Evolutionary conservation across 1,140 invertebrate genomes (phyloP).

Genomic region (Drosophila obscura): DNA sequence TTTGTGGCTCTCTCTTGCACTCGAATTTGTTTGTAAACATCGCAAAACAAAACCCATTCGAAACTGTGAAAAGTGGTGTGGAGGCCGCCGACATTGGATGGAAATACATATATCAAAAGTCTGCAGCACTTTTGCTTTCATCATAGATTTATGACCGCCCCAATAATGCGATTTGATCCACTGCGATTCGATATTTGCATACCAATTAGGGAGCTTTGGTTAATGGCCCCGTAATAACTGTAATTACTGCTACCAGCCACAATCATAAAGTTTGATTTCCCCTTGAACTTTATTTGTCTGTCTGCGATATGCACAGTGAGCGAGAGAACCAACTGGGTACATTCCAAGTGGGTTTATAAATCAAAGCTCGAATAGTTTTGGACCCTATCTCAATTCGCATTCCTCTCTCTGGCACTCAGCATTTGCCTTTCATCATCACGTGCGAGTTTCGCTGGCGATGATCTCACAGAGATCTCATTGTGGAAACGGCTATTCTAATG

Average conservation of each 20-base stretch:
- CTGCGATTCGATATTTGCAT: constrained; percentile 45
- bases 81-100: constrained; percentile 2
- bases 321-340: neutral
- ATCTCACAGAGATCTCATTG: constrained; percentile 73
- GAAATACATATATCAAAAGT: constrained; percentile 21
- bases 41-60: constrained; percentile 19
- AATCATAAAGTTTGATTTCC: constrained; percentile 3
- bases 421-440: neutral
- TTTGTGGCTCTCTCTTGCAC: constrained; percentile 34
- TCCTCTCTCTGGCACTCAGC: neutral
- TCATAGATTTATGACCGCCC: constrained; percentile 21
- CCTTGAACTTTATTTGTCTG: constrained; percentile 38
- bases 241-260: constrained; percentile 42
- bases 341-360: constrained; percentile 24
- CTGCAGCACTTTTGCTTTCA: constrained; percentile 64
- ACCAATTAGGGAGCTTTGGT: constrained; percentile 46
- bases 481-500: constrained; percentile 24
- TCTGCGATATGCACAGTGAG: constrained; percentile 10
- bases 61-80: constrained; percentile 62
- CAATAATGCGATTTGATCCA: constrained; percentile 25
- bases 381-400: neutral
- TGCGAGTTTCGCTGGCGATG: constrained; percentile 50
- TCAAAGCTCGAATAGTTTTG: constrained; percentile 30
- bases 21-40: constrained; percentile 76
- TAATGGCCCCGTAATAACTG: constrained; percentile 49